These are phyloP conservation scores for Brienomyrus longianalis DNA, from an alignment of 2,113 vertebrate species.

Conservation along the genomic window DNA sequence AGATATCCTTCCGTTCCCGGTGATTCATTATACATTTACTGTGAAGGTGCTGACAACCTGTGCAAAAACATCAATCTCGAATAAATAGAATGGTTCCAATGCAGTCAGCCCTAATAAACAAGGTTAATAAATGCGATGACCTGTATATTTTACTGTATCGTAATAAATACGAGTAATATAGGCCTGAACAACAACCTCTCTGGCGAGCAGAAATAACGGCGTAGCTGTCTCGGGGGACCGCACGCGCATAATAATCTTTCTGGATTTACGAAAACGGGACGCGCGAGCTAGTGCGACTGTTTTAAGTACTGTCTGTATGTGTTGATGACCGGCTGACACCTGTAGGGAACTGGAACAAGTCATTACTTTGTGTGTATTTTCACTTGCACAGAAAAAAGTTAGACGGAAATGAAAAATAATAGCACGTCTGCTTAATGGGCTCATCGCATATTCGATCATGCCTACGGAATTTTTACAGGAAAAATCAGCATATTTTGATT, in stretches of 20 bases:
- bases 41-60: background rate
- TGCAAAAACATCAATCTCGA: background rate
- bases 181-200: background rate
- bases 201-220: background rate
- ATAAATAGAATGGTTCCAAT: constrained; percentile 1
- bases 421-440: background rate
- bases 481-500: background rate
- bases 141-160: background rate
- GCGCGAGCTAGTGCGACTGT: background rate
- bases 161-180: background rate
- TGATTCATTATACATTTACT: background rate
- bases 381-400: background rate
- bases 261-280: background rate
- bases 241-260: background rate
- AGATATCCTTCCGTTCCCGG: background rate
- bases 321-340: background rate
- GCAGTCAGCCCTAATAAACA: background rate
- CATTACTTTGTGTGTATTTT: background rate
- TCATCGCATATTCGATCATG: background rate
- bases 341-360: background rate
- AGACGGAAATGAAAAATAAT: background rate
- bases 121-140: constrained; percentile 3
- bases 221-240: background rate
- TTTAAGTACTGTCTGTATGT: background rate
- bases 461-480: background rate